A percentile compares a stretch with the other conserved stretches of the same genome.
Conservation (phyloP, 2,888 invertebrate species). For the Leptodirus hochenwartii region DNA sequence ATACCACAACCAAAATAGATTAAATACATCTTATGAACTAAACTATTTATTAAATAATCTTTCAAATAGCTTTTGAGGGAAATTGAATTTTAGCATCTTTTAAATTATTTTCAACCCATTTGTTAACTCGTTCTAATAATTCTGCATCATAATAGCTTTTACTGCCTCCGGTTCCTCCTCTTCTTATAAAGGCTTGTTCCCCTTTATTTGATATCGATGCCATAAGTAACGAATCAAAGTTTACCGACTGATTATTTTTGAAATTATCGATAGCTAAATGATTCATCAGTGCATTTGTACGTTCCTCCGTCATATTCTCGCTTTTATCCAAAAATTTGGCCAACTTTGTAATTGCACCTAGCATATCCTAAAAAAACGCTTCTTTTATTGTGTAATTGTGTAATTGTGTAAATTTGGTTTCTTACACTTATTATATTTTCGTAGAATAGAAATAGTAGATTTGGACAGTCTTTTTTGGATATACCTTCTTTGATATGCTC, state of each 20-base stretch:
- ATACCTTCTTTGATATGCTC: constrained; percentile 64
- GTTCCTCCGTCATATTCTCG: constrained; percentile 31
- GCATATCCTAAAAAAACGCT: constrained; percentile 34
- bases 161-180: constrained; percentile 53
- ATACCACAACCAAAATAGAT: too few species aligned
- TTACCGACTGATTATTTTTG: constrained; percentile 62
- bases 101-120: constrained; percentile 49
- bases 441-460: constrained; percentile 60
- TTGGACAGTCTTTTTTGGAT: constrained; percentile 41
- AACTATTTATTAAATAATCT: too few species aligned
- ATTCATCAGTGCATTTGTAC: constrained; percentile 40
- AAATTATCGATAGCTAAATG: constrained; percentile 71
- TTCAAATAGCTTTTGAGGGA: too few species aligned
- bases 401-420: background rate
- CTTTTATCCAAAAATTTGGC: constrained; percentile 44
- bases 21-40: too few species aligned
- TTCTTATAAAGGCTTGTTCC: constrained; percentile 46
- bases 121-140: constrained; percentile 43
- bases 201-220: constrained; percentile 37
- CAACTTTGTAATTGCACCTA: constrained; percentile 35
- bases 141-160: constrained; percentile 44
- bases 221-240: constrained; percentile 43
- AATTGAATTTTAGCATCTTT: constrained; percentile 39
- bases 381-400: background rate
- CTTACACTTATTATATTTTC: constrained; percentile 55